phyloP scores from a whole-genome alignment of 2,888 invertebrate species.

The Ferrisia virgata region DNA sequence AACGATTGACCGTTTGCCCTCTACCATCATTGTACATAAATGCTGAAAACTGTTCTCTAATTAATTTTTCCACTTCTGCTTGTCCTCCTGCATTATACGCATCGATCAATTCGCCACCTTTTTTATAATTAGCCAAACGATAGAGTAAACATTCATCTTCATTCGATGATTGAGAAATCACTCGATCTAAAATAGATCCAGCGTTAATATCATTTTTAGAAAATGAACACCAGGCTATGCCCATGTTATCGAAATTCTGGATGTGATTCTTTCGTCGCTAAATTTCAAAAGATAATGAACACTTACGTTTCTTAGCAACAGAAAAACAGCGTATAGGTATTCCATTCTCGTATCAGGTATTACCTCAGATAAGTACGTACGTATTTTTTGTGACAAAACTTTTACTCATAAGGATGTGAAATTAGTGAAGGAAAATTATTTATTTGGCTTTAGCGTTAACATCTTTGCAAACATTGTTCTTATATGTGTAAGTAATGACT shows the following conservation, averaged over 20 bases:
- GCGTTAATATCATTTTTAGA: constrained; percentile 48
- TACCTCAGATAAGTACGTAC: not conserved
- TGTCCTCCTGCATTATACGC: constrained; percentile 83
- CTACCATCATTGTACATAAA: constrained; percentile 85
- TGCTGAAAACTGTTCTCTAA: constrained; percentile 79
- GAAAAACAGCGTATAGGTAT: not conserved
- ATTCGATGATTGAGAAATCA: constrained; percentile 82
- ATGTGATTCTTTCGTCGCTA: not conserved
- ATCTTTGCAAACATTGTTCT: too few species aligned
- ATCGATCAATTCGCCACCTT: constrained; percentile 84
- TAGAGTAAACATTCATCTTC: constrained; percentile 84
- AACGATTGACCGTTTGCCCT: constrained; percentile 79
- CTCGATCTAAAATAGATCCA: constrained; percentile 82
- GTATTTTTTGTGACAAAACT: too few species aligned
- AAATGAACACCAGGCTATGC: constrained; percentile 43
- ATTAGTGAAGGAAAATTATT: too few species aligned
- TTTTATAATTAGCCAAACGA: constrained; percentile 84
- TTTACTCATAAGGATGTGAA: too few species aligned
- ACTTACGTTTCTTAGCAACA: not conserved
- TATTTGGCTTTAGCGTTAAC: too few species aligned
- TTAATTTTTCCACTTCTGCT: constrained; percentile 75
- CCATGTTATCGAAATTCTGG: not conserved
- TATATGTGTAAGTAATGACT: too few species aligned
- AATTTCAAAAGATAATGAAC: not conserved
- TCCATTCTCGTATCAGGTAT: not conserved